Base-by-base conservation (phyloP, 2,113 vertebrate species). In the Chiloscyllium plagiosum region DNA sequence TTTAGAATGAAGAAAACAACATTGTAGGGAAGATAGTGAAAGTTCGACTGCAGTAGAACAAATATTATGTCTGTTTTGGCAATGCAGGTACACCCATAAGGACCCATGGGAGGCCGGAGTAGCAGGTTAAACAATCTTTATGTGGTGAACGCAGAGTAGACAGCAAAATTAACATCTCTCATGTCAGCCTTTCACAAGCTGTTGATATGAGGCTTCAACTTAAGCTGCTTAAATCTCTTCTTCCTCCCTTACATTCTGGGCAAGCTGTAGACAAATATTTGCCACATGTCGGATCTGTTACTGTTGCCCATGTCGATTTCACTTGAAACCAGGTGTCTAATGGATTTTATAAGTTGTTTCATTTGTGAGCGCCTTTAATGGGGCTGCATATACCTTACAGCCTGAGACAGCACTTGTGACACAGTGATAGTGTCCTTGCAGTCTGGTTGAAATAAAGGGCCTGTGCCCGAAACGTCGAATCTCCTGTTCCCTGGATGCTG, bases 201-300 rank as follows among this genome's bases (percentile, higher is more conserved):
- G 89, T 93, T 93, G 89, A 93, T 93, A 66, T 47, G 61, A 66
- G 89, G 89, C 89, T 93, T 93, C 89, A 93, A n/a, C 2, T 93
- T 93, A 93, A 93, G 89, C 89, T 93, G 61, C 37, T 93, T 37
- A 66, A 93, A 93, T 93, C 89, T 93, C 89, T 37, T 68, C 20
- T 68, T 93, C 61, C 89, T 93, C 61, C 61, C 89, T 93, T 61
- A 66, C 22, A 61, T 37, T 68, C 61, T 93, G 89, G n/a, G 65
- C 89, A 93, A 93, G 89, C 66, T 22, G 37, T 66, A 93, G 89
- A 66, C 89, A 93, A 93, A 93, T 93, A 93, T 93, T 93, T 93
- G 89, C 89, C 33, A 93, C 89, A 61, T 92, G 61, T 93, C 89
- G 37, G 61, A 66, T 83, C 37, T 93, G 89, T 93, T 93, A 93